Conservation (phyloP, 2,113 vertebrate genomes). For the Willisornis vidua region DNA sequence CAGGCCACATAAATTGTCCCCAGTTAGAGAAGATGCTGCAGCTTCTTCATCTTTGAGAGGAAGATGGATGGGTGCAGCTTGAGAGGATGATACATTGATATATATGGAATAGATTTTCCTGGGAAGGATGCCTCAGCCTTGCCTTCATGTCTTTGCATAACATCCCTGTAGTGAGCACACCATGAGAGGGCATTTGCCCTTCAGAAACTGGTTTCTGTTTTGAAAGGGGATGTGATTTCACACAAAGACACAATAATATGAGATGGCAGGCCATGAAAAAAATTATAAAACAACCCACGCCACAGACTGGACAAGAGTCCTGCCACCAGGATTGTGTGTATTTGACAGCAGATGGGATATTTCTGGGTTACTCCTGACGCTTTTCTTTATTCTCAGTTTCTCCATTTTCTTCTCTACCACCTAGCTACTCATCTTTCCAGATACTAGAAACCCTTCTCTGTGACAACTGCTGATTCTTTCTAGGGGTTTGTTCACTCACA, state of each 20-base stretch:
- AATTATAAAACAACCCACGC: not conserved
- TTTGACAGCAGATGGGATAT: not conserved
- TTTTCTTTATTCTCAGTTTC: not conserved
- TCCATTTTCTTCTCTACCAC: not conserved
- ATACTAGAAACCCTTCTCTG: not conserved
- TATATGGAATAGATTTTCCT: not conserved
- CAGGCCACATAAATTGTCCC: not conserved
- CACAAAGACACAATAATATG: not conserved
- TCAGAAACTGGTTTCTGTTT: not conserved
- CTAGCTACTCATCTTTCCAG: not conserved
- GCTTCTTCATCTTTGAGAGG: not conserved
- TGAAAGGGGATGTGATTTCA: not conserved
- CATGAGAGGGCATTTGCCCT: not conserved
- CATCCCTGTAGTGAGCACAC: not conserved
- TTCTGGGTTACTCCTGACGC: not conserved
- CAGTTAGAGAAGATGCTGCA: not conserved
- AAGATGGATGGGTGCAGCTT: not conserved
- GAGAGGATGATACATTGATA: not conserved
- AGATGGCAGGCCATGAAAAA: not conserved
- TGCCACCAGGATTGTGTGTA: not conserved
- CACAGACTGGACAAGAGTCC: not conserved
- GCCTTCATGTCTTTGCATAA: not conserved
- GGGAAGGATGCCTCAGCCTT: not conserved
- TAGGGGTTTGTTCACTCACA: not conserved
- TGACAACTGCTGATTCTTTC: not conserved